Conservation (phyloP, 2,888 invertebrate genomes). For the Hypomecis punctinalis region DNA sequence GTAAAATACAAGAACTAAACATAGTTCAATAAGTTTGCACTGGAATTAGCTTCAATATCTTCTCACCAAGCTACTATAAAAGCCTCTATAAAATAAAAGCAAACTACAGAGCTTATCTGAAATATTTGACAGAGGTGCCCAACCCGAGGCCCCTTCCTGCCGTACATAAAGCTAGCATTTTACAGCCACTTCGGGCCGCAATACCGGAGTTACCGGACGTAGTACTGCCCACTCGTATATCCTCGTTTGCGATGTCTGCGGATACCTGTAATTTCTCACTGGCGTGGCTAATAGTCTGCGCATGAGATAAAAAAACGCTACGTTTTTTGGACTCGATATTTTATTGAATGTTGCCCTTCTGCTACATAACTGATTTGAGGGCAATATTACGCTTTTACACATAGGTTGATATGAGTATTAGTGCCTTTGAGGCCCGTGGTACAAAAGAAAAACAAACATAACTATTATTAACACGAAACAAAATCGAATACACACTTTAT, state of each 20-base stretch:
- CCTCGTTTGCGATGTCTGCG: constrained; percentile 39
- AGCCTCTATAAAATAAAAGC: background rate
- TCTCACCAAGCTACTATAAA: background rate
- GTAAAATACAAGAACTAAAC: too few species aligned
- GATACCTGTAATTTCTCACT: constrained; percentile 43
- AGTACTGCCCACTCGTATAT: constrained; percentile 41
- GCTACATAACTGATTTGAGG: too few species aligned
- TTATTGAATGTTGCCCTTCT: too few species aligned
- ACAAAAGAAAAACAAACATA: too few species aligned
- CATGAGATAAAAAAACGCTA: constrained; percentile 18
- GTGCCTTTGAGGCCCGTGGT: too few species aligned
- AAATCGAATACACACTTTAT: too few species aligned
- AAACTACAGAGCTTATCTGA: constrained; percentile 5
- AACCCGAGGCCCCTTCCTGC: constrained; percentile 7
- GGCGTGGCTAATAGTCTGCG: constrained; percentile 29
- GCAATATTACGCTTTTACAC: too few species aligned
- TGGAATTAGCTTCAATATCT: background rate
- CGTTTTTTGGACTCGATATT: too few species aligned
- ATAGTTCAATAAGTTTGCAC: too few species aligned
- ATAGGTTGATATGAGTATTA: too few species aligned
- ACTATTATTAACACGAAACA: too few species aligned
- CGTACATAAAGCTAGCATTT: constrained; percentile 28
- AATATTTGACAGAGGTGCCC: constrained; percentile 5
- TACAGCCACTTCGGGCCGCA: constrained; percentile 23
- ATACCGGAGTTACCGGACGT: constrained; percentile 17